A percentile compares a stretch with the other conserved stretches of the same genome.
Evolutionary conservation across 2,888 invertebrate genomes (phyloP).

Genomic region (Lydus trimaculatus): DNA sequence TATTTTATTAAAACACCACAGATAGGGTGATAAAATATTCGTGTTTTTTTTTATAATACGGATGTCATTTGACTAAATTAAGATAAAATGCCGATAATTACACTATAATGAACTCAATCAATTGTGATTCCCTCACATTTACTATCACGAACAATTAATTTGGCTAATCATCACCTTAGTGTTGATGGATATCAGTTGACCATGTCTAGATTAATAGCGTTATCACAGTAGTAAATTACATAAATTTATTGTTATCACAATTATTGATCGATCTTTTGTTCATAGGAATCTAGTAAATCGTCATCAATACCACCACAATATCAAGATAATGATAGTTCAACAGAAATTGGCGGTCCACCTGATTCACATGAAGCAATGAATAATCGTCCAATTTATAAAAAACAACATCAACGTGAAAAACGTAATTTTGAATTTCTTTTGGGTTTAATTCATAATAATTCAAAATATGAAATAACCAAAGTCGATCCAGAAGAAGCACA

Average conservation of each 20-base stretch:
- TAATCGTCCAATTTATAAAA: slow-evolving; percentile 52
- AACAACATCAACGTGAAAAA: slow-evolving; percentile 49
- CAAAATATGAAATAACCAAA: slow-evolving; percentile 55
- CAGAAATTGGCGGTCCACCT: slow-evolving; percentile 43
- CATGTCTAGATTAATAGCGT: neutral
- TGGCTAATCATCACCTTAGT: neutral
- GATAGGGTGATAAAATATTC: neutral
- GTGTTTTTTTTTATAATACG: neutral
- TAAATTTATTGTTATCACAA: neutral
- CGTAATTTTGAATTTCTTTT: slow-evolving; percentile 58
- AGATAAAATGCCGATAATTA: neutral
- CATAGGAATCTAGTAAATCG: neutral
- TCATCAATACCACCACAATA: neutral
- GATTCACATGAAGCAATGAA: slow-evolving; percentile 61
- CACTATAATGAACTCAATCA: neutral
- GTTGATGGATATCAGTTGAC: neutral
- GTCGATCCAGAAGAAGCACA: slow-evolving; percentile 41
- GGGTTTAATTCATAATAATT: slow-evolving; percentile 58
- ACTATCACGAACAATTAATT: neutral
- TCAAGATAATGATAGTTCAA: slow-evolving; percentile 1
- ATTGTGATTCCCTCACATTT: neutral
- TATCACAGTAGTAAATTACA: neutral
- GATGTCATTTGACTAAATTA: neutral
- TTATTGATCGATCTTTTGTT: neutral
- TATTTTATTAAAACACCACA: neutral